phyloP scores from a whole-genome alignment of 2,797 vertebrate species.

The Vultur gryphus region DNA sequence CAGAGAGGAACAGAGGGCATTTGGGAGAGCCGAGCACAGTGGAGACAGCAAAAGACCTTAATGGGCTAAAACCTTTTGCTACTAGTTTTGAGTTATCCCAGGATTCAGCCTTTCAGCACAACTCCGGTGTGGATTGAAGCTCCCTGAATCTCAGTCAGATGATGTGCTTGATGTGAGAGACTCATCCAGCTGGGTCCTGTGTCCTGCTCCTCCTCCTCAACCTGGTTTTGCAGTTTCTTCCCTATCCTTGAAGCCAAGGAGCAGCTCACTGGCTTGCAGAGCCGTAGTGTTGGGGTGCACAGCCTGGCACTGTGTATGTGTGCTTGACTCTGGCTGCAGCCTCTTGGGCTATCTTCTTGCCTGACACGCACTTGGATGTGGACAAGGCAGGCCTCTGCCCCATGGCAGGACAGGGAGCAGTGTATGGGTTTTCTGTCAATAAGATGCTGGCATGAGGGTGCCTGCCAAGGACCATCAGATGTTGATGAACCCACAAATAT shows the following conservation, averaged over 20 bases:
- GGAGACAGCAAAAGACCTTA: neutral
- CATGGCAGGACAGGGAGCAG: neutral
- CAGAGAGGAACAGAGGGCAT: neutral
- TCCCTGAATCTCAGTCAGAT: neutral
- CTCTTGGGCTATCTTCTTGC: neutral
- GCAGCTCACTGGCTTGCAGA: neutral
- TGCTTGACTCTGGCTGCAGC: neutral
- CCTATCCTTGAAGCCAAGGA: neutral
- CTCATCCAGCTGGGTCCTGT: neutral
- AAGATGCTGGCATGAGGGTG: neutral
- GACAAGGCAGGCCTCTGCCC: neutral
- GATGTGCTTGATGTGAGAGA: neutral
- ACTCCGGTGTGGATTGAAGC: neutral
- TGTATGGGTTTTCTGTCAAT: neutral
- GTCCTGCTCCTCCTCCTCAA: neutral
- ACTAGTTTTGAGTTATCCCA: neutral
- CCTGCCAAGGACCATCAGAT: neutral
- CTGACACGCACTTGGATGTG: neutral
- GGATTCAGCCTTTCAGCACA: neutral
- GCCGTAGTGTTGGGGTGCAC: neutral
- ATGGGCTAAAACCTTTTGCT: neutral
- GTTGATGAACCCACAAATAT: neutral
- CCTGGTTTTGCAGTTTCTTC: neutral
- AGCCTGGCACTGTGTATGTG: neutral
- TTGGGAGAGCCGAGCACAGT: neutral